Evolutionary conservation across 2,797 vertebrate genomes (phyloP).

Genomic region (Picus viridis): DNA sequence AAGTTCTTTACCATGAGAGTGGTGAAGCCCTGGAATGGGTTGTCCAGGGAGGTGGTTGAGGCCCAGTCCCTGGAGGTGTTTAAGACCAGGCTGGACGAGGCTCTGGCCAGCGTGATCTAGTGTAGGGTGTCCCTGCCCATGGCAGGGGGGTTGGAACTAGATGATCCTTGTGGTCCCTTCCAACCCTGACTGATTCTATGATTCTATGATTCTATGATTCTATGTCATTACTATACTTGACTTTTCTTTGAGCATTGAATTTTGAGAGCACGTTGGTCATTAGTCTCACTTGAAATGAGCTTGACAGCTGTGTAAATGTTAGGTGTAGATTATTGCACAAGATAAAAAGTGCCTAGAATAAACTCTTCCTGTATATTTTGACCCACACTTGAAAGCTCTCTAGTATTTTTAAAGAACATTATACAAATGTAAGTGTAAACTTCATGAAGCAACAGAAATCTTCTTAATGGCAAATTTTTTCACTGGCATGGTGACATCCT

Average conservation of each 20-base stretch:
- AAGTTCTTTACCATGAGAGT: too few species aligned
- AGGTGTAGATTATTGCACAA: neutral
- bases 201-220: too few species aligned
- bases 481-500: neutral
- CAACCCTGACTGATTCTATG: too few species aligned
- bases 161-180: too few species aligned
- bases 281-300: neutral
- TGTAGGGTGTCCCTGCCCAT: too few species aligned
- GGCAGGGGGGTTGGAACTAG: too few species aligned
- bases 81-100: too few species aligned
- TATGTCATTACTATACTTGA: neutral
- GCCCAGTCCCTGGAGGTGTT: too few species aligned
- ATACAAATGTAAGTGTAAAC: slow-evolving; percentile 3
- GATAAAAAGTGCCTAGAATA: neutral
- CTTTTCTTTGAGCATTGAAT: slow-evolving; percentile 17
- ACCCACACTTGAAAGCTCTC: neutral
- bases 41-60: too few species aligned
- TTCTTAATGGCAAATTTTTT: slow-evolving; percentile 4
- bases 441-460: neutral
- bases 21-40: too few species aligned
- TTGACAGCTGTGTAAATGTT: neutral
- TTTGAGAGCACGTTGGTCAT: neutral
- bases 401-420: neutral
- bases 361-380: neutral
- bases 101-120: too few species aligned